Evolutionary conservation across 2,888 invertebrate species (phyloP).

Genomic region (Neelides folsomi): DNA sequence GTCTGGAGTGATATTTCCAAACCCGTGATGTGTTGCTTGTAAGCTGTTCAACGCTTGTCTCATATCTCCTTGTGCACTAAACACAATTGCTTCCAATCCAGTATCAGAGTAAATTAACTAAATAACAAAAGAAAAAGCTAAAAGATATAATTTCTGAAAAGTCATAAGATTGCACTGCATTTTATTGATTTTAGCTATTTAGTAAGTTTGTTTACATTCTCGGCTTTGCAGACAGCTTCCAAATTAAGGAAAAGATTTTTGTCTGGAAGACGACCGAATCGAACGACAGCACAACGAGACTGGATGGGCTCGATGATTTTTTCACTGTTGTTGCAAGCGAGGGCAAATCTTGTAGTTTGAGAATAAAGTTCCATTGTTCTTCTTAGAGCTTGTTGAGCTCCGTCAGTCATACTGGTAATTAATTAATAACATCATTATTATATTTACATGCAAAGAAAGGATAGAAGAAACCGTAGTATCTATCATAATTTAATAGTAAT

Average conservation of each 20-base stretch:
- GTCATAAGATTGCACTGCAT: not conserved
- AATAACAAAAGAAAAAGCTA: slow-evolving; percentile 8
- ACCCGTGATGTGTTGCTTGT: slow-evolving; percentile 86
- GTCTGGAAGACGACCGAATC: slow-evolving; percentile 81
- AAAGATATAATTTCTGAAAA: not conserved
- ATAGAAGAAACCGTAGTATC: no score
- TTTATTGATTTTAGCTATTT: not conserved
- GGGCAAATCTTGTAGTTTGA: slow-evolving; percentile 88
- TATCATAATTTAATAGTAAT: no score
- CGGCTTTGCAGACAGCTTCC: slow-evolving; percentile 58
- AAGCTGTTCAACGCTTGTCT: slow-evolving; percentile 93
- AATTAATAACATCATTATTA: not conserved
- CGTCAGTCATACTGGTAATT: slow-evolving; percentile 91
- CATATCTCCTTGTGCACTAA: slow-evolving; percentile 98
- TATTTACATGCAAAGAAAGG: slow-evolving; percentile 1
- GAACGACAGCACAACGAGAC: slow-evolving; percentile 90
- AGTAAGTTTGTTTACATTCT: slow-evolving; percentile 45
- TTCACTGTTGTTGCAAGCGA: slow-evolving; percentile 96
- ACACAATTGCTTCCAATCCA: slow-evolving; percentile 89
- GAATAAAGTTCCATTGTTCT: slow-evolving; percentile 98
- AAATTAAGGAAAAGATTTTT: slow-evolving; percentile 75
- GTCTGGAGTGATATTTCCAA: slow-evolving; percentile 74
- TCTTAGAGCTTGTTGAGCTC: slow-evolving; percentile 92
- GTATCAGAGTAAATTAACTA: slow-evolving; percentile 72
- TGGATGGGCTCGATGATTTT: slow-evolving; percentile 99